Conservation (phyloP, 2,113 vertebrate genomes). For the Phyllopteryx taeniolatus region DNA sequence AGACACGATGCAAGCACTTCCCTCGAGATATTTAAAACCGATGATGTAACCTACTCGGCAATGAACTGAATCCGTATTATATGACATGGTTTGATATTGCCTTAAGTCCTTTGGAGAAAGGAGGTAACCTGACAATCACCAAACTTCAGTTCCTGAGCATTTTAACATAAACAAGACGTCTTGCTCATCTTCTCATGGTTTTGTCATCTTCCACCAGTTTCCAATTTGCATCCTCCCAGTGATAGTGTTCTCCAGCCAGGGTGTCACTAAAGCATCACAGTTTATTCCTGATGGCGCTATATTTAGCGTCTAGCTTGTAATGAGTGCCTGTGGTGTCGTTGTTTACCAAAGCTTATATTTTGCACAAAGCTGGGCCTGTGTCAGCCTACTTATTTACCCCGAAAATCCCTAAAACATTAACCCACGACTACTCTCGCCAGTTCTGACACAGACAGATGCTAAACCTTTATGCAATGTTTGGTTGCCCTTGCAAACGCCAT, state of each 20-base stretch:
- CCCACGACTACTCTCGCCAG: background rate
- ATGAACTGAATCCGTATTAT: background rate
- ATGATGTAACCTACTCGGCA: background rate
- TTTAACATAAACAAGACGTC: background rate
- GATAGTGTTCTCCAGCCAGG: slow-evolving; percentile 13
- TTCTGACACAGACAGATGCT: background rate
- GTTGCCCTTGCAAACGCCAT: too few species aligned
- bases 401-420: background rate
- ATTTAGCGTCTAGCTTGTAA: slow-evolving; percentile 25
- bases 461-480: too few species aligned
- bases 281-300: slow-evolving; percentile 27
- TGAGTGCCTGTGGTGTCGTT: slow-evolving; percentile 12
- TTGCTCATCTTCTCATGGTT: background rate
- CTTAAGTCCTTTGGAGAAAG: background rate
- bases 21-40: background rate
- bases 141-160: background rate
- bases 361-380: background rate
- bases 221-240: background rate
- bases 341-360: slow-evolving; percentile 10
- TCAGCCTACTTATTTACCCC: background rate
- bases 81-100: background rate
- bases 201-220: background rate
- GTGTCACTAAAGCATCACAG: slow-evolving; percentile 28
- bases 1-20: background rate
- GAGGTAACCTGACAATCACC: background rate